Base-by-base conservation (phyloP, 53 echinoderm and acorn worm genomes). In the Arbacia lixula region DNA sequence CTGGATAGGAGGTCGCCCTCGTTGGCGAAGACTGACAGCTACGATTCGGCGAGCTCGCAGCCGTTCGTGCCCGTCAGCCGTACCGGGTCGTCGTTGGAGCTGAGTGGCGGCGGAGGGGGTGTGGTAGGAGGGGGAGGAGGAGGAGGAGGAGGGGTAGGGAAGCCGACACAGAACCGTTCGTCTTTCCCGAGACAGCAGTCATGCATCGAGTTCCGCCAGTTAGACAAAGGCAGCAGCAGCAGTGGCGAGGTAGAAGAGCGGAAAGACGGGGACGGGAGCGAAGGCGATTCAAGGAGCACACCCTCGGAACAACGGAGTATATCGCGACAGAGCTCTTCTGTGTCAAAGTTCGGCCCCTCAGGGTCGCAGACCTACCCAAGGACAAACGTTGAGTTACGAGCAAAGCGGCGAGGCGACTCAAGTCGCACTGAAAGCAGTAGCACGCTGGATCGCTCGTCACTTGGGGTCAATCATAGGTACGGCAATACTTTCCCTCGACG, bases 201-300 rank as follows among this genome's bases (percentile, higher is more conserved):
- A 10, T 96, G 96, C 49, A 89, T 96, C 33, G 93, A 93, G 53
- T 87, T 96, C 43, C 87, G 93, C 16, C 89, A 94, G 83, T 87
- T 96, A 36, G 96, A 96, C 71, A 73, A 82, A 57, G 84, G 85
- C 42, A 60, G 62, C 53, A 54, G 67, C 8, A 53, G 53, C 30
- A 61, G 75, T 62, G 62, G 35, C 25, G 82, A 46, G 32, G 82
- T 5, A 16, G 79, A 60, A 17, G 82, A 81, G 82, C 39, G 82
- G 50, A 81, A 46, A 19, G 82, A 81, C 10, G 82, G 82, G 31
- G 82, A 81, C n/a, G 82, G 82, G 19, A 81, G 62, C 29, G 82
- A 81, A 30, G 82, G 64, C 9, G 82, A 81, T 46, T 49, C 82
- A n/a, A 81, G 60, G 14, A 56, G 77, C 3, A 52, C 60, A 37